Percentiles rank a stretch among this genome's conserved stretches.
Conservation (phyloP, 2,113 vertebrate species). For the Tautogolabrus adspersus region DNA sequence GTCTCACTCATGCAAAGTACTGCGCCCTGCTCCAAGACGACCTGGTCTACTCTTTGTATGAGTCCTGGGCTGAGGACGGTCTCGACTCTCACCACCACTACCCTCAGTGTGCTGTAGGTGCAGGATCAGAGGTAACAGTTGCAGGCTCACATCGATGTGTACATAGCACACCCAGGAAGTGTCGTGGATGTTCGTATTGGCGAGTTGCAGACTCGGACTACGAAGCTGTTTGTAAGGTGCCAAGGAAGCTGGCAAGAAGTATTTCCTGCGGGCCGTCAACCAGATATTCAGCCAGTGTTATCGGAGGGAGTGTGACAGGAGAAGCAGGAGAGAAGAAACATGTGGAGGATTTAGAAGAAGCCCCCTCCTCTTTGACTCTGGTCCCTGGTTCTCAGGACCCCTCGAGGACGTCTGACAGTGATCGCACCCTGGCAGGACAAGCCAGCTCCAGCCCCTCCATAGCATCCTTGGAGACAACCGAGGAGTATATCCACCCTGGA, state of each 20-base stretch:
- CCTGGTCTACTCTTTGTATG: constrained; percentile 92
- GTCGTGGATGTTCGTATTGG: constrained; percentile 87
- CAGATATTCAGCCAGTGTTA: constrained; percentile 83
- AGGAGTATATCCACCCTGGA: constrained; percentile 74
- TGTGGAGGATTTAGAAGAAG: constrained; percentile 81
- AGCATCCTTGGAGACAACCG: constrained; percentile 85
- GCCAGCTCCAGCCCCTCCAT: constrained; percentile 87
- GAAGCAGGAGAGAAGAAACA: constrained; percentile 35
- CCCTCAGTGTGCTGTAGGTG: constrained; percentile 74
- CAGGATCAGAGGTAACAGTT: constrained; percentile 71
- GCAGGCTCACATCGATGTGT: constrained; percentile 61
- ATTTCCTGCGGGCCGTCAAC: constrained; percentile 88
- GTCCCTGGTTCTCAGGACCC: constrained; percentile 73
- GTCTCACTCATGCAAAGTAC: constrained; percentile 88
- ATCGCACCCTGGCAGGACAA: constrained; percentile 87
- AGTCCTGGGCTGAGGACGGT: constrained; percentile 91
- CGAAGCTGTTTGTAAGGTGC: constrained; percentile 94
- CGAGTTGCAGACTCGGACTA: constrained; percentile 93
- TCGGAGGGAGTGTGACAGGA: constrained; percentile 73
- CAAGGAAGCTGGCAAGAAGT: constrained; percentile 90
- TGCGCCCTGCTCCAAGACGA: constrained; percentile 92
- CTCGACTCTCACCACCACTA: constrained; percentile 80
- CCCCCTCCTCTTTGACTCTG: constrained; percentile 77
- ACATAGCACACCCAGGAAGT: constrained; percentile 83
- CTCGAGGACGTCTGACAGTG: constrained; percentile 73